phyloP scores from a whole-genome alignment of 2,888 invertebrate genomes.

The Acleris sparsana region DNA sequence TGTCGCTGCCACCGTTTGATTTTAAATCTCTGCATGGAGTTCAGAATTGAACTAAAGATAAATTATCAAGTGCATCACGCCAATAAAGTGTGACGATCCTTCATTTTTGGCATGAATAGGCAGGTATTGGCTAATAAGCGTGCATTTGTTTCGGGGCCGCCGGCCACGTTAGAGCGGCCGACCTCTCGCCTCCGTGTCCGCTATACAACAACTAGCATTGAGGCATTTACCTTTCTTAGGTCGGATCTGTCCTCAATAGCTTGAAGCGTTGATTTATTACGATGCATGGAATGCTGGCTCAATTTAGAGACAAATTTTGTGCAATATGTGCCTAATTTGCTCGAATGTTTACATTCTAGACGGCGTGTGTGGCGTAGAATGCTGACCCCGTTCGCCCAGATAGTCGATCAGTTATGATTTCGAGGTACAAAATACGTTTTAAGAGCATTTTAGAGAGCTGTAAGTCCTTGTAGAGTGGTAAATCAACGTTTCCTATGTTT shows the following conservation, averaged over 20 bases:
- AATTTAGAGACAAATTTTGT: slow-evolving; percentile 73
- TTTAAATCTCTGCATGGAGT: too few species aligned
- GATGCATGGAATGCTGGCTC: slow-evolving; percentile 69
- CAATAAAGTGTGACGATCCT: slow-evolving; percentile 1
- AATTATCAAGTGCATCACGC: too few species aligned
- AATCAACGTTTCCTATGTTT: slow-evolving; percentile 3
- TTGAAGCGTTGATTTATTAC: slow-evolving; percentile 77
- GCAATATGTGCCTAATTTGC: slow-evolving; percentile 65
- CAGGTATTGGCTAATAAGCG: slow-evolving; percentile 72
- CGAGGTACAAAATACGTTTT: slow-evolving; percentile 9
- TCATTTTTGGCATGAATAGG: slow-evolving; percentile 24
- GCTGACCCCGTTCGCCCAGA: slow-evolving; percentile 51
- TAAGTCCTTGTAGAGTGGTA: slow-evolving; percentile 2
- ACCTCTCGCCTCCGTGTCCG: slow-evolving; percentile 72
- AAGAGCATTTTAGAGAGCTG: slow-evolving; percentile 14
- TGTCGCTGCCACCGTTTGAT: too few species aligned
- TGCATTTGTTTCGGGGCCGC: slow-evolving; percentile 75
- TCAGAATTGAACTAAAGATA: too few species aligned
- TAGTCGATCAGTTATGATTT: slow-evolving; percentile 41
- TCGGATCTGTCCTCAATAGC: slow-evolving; percentile 78
- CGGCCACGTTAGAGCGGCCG: slow-evolving; percentile 67
- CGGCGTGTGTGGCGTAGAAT: slow-evolving; percentile 46
- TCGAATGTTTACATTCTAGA: slow-evolving; percentile 49
- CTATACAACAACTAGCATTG: slow-evolving; percentile 67
- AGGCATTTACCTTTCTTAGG: slow-evolving; percentile 81